Conservation (phyloP, 1,140 invertebrate species). For the Rhagoletis pomonella region DNA sequence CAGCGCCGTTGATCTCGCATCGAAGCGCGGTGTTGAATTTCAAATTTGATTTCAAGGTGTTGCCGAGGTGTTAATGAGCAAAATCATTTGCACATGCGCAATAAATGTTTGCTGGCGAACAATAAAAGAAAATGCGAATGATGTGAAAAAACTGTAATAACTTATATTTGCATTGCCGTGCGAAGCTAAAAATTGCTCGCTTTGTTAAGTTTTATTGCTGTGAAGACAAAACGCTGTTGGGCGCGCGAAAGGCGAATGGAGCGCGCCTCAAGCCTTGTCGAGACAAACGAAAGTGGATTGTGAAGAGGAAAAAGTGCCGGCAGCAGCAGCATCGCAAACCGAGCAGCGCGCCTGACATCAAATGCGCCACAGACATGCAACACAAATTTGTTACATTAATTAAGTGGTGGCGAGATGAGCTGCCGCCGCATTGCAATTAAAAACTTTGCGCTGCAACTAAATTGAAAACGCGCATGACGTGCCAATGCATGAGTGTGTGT, state of each 20-base stretch:
- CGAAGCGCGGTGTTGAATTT: conserved; percentile 49
- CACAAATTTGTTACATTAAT: conserved; percentile 53
- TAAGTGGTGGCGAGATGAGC: conserved; percentile 39
- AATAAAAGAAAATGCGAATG: conserved; percentile 13
- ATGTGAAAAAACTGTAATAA: not conserved
- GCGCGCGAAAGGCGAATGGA: not conserved
- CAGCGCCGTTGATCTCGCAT: conserved; percentile 25
- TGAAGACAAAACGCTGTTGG: not conserved
- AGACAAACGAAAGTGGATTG: no score
- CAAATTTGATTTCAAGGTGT: conserved; percentile 53
- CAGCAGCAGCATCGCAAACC: not conserved
- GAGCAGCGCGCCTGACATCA: not conserved
- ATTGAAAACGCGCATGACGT: conserved; percentile 19
- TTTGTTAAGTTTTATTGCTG: conserved; percentile 2
- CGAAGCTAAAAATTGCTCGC: not conserved
- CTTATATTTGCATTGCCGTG: not conserved
- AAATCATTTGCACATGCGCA: conserved; percentile 33
- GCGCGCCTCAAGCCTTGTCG: not conserved
- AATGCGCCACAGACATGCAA: conserved; percentile 47
- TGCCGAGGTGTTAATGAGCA: conserved; percentile 49
- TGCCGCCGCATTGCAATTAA: conserved; percentile 45
- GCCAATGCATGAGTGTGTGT: not conserved
- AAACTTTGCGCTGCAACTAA: conserved; percentile 36
- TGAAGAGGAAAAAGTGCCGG: not conserved
- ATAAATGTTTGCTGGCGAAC: conserved; percentile 1